Percentiles rank a stretch among this genome's conserved stretches.
Conservation (phyloP, 2,113 vertebrate species). For the Leucosticte australis region DNA sequence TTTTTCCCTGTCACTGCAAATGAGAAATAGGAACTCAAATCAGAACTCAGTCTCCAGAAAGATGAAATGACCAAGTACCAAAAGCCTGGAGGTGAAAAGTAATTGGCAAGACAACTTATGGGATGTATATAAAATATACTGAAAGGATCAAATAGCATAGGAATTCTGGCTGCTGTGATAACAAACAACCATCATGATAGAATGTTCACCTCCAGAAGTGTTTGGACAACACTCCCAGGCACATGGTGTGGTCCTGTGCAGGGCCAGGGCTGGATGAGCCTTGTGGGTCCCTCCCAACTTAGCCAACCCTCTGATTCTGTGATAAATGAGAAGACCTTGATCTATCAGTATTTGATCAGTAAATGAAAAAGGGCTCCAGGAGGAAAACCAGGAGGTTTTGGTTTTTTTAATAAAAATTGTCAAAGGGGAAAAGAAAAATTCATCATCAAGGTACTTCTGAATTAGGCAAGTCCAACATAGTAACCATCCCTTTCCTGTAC, state of each 20-base stretch:
- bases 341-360: background rate
- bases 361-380: background rate
- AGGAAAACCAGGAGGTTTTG: too few species aligned
- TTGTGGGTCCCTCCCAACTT: background rate
- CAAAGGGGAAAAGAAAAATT: background rate
- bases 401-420: background rate
- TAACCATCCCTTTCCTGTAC: background rate
- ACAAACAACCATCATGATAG: background rate
- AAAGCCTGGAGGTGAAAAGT: background rate
- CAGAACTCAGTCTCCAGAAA: background rate
- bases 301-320: background rate
- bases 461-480: background rate
- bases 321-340: background rate
- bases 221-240: background rate
- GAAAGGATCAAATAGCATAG: background rate
- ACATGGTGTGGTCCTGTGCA: background rate
- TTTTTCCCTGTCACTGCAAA: background rate
- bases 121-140: background rate
- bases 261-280: background rate
- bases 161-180: background rate
- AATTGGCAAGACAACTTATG: background rate
- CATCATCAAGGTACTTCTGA: background rate
- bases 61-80: background rate
- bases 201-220: background rate
- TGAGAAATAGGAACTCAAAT: background rate